Percentiles rank a stretch among this genome's conserved stretches.
phyloP scores from a whole-genome alignment of 23 tunicate species.

The Phallusia fumigata region DNA sequence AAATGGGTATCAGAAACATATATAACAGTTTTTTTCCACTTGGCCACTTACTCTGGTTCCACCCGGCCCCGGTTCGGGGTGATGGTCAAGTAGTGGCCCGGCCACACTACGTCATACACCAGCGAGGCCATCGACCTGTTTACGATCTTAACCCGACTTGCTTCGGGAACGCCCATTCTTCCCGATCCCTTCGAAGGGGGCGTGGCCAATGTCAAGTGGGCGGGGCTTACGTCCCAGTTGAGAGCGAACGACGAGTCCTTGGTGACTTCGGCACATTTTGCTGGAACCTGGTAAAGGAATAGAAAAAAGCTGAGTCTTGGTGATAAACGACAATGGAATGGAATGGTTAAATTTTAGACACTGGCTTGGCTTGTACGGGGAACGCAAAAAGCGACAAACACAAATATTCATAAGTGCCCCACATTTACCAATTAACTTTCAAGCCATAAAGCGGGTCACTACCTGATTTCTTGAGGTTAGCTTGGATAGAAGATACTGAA shows the following conservation, averaged over 20 bases:
- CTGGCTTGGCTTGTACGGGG: too few species aligned
- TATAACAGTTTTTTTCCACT: too few species aligned
- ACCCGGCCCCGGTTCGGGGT: constrained; percentile 78
- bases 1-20: too few species aligned
- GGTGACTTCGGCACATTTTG: background rate
- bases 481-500: background rate
- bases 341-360: too few species aligned
- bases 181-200: constrained; percentile 18
- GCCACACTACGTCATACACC: constrained; percentile 75
- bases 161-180: constrained; percentile 18
- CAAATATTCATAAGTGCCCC: too few species aligned
- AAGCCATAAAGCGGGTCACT: background rate
- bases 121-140: constrained; percentile 59
- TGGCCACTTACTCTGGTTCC: constrained; percentile 82
- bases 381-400: too few species aligned
- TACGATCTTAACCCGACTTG: constrained; percentile 49
- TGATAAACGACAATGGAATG: too few species aligned
- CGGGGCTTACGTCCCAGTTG: constrained; percentile 66
- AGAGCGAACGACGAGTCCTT: background rate
- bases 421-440: too few species aligned
- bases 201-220: constrained; percentile 49
- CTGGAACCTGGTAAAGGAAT: background rate
- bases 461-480: constrained; percentile 4
- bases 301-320: too few species aligned
- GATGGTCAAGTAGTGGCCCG: constrained; percentile 80